phyloP scores from a whole-genome alignment of 2,113 vertebrate genomes.

The Microcebus jonahi region DNA sequence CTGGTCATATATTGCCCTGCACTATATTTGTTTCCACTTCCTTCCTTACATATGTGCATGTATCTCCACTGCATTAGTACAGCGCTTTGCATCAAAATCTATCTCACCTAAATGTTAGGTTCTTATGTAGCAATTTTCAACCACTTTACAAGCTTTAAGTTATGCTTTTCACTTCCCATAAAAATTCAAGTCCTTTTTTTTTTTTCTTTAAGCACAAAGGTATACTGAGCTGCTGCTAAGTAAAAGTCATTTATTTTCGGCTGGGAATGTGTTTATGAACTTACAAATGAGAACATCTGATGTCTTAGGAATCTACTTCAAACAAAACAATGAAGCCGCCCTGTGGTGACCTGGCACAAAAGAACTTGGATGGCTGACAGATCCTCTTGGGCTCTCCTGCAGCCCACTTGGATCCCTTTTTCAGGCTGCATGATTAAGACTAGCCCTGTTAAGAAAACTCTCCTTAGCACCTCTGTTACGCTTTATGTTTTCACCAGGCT shows the following conservation, averaged over 20 bases:
- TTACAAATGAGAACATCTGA: constrained; percentile 67
- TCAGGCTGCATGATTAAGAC: neutral
- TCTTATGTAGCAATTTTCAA: neutral
- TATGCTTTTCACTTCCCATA: neutral
- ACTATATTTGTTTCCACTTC: neutral
- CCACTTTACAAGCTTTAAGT: neutral
- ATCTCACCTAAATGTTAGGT: neutral
- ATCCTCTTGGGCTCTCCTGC: neutral
- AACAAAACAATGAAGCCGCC: constrained; percentile 58
- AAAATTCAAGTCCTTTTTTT: neutral
- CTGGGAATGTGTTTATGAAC: constrained; percentile 71
- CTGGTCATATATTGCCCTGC: neutral
- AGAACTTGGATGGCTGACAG: neutral
- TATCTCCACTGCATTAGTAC: too few species aligned
- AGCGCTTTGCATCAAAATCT: neutral
- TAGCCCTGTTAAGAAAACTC: neutral
- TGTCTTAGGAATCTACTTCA: constrained; percentile 61
- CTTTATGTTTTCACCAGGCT: neutral
- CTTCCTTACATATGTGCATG: neutral
- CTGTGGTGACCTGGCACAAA: constrained; percentile 27
- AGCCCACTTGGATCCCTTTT: neutral
- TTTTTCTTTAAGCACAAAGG: constrained; percentile 12
- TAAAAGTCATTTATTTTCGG: constrained; percentile 51
- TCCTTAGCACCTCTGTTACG: neutral
- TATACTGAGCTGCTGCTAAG: constrained; percentile 19